Conservation (phyloP, 2,797 vertebrate genomes). For the Mus caroli region DNA sequence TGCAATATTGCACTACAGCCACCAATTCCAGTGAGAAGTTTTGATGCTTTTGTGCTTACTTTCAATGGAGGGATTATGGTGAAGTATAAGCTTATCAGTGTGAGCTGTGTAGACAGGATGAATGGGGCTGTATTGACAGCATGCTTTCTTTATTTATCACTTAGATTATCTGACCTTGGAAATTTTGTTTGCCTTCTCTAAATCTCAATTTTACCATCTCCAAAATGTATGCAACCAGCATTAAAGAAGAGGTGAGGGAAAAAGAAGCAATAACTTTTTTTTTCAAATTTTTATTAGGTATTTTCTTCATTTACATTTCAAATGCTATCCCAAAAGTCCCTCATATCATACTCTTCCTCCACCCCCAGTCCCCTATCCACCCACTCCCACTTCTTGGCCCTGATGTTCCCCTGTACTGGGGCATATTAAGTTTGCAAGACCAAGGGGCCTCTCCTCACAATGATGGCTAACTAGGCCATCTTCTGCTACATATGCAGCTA, state of each 20-base stretch:
- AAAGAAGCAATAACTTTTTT: not conserved
- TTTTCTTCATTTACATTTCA: too few species aligned
- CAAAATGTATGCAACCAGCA: not conserved
- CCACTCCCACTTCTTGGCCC: too few species aligned
- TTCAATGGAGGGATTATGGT: not conserved
- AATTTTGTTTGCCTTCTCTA: not conserved
- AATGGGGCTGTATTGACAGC: not conserved
- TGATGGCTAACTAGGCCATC: too few species aligned
- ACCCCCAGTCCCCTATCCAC: too few species aligned
- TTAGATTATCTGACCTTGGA: not conserved
- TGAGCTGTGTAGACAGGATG: not conserved
- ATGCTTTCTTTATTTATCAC: conserved; percentile 30
- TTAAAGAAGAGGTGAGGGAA: not conserved
- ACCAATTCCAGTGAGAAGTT: not conserved
- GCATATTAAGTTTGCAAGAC: too few species aligned
- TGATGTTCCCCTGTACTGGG: too few species aligned
- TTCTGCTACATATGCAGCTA: too few species aligned
- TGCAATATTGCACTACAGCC: not conserved
- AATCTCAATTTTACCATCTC: not conserved
- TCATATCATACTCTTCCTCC: too few species aligned
- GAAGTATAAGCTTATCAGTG: not conserved
- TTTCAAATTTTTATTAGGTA: too few species aligned
- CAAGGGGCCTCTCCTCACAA: too few species aligned
- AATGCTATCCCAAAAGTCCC: too few species aligned
- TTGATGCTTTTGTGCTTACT: not conserved